Base-by-base conservation (phyloP, 1,140 invertebrate species). In the Watersipora subatra region DNA sequence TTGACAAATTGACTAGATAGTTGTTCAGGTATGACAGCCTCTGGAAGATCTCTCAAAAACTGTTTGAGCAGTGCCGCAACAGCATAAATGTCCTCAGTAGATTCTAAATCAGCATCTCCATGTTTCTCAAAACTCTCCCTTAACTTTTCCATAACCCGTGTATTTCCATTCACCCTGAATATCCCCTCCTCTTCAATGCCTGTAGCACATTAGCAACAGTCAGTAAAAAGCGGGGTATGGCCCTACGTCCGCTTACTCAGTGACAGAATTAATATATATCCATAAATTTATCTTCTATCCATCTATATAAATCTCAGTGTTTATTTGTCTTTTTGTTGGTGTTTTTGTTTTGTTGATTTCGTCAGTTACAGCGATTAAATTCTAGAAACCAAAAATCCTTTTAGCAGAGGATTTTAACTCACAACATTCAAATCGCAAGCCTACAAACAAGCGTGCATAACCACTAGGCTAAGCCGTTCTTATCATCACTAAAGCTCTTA, bases 1-100 rank as follows among this genome's bases (percentile, higher is more conserved):
- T 69, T 68, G 7, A 78, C 46, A 68, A 80, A 80, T 61, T 70
- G 62, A 64, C 70, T 66, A 7, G 80, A 81, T 26, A 72, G 65
- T 7, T 68, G 57, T 64, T 73, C 71, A 55, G 80, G 77, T 63
- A 83, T 76, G 28, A 80, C 68, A 28, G 79, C 70, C 57, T 79
- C 77, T 28, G 81, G 79, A 26, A 83, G 67, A 66, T 82, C 80
- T 28, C 80, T 64, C 3, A 83, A 72, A 67, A 82, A 82, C 15
- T 78, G 65, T 59, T 81, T 81, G 17, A 83, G 71, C 17, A 82
- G 58, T 7, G 75, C 75, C 17, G 80, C 80, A 1, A 78, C 71
- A 28, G 80, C 77, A 66, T 78, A 73, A 22, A 81, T 71, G 65
- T 80, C 78, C 27, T 67, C 66, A 61, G 73, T 73, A 57, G 74